Conservation (phyloP, 2,113 vertebrate genomes). For the Paralichthys olivaceus region DNA sequence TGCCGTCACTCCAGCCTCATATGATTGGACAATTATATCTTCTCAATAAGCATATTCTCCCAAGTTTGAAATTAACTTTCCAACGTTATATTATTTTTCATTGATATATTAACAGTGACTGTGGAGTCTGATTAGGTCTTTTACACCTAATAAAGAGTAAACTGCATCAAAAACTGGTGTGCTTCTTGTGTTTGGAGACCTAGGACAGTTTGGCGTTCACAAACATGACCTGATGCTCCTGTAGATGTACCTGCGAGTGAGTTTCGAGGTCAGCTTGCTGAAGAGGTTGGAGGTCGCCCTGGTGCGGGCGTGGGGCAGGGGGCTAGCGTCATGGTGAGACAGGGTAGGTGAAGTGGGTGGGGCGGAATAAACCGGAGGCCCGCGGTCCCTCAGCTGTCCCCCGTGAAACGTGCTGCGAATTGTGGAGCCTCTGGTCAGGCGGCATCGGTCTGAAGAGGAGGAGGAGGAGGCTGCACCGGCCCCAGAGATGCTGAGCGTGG, state of each 20-base stretch:
- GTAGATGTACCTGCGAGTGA: constrained; percentile 89
- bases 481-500: constrained; percentile 88
- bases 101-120: background rate
- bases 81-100: no score
- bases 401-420: constrained; percentile 95
- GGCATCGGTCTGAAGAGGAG: constrained; percentile 88
- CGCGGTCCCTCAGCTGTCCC: constrained; percentile 91
- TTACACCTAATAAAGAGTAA: background rate
- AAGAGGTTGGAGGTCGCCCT: constrained; percentile 94
- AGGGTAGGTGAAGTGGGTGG: constrained; percentile 91
- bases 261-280: constrained; percentile 95
- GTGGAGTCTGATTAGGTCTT: background rate
- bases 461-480: constrained; percentile 83
- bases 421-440: constrained; percentile 89
- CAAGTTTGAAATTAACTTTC: no score
- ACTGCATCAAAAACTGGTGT: background rate
- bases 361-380: constrained; percentile 86
- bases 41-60: no score
- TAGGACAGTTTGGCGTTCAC: background rate
- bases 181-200: background rate
- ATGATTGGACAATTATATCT: background rate
- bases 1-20: background rate
- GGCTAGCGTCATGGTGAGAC: constrained; percentile 86
- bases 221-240: background rate
- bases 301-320: constrained; percentile 87